Percentiles rank a stretch among this genome's conserved stretches.
Conservation (phyloP, 2,888 invertebrate species). For the Epistrophe grossulariae region DNA sequence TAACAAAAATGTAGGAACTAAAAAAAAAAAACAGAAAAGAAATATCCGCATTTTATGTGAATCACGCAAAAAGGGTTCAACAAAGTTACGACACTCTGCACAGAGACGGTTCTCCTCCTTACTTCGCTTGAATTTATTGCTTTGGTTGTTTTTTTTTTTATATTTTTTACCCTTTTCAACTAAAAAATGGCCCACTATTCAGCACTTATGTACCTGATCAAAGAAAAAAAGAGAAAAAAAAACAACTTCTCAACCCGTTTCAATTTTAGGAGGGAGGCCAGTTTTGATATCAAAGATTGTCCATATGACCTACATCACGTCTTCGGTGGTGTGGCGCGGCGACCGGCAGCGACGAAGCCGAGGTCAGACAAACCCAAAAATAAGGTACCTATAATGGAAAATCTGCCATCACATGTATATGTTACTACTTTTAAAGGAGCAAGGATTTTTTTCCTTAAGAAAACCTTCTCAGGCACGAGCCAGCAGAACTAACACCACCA, state of each 20-base stretch:
- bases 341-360: neutral
- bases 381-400: slow-evolving; percentile 18
- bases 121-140: slow-evolving; percentile 39
- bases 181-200: slow-evolving; percentile 65
- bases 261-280: slow-evolving; percentile 33
- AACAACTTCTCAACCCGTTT: slow-evolving; percentile 57
- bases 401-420: neutral
- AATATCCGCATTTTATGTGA: slow-evolving; percentile 32
- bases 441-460: slow-evolving; percentile 24
- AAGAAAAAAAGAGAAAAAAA: neutral
- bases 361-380: slow-evolving; percentile 29
- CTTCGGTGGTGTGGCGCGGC: slow-evolving; percentile 2
- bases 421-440: slow-evolving; percentile 33
- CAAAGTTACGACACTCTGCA: slow-evolving; percentile 28
- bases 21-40: too few relatives aligned
- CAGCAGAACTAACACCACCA: slow-evolving; percentile 4
- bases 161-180: neutral
- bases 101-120: slow-evolving; percentile 9
- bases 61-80: slow-evolving; percentile 53
- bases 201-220: slow-evolving; percentile 37
- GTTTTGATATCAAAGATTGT: slow-evolving; percentile 73
- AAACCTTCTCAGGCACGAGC: slow-evolving; percentile 44
- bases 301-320: slow-evolving; percentile 75
- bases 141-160: slow-evolving; percentile 22
- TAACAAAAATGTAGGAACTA: slow-evolving; percentile 11